phyloP scores from a whole-genome alignment of 2,113 vertebrate species.

The Peromyscus maniculatus region DNA sequence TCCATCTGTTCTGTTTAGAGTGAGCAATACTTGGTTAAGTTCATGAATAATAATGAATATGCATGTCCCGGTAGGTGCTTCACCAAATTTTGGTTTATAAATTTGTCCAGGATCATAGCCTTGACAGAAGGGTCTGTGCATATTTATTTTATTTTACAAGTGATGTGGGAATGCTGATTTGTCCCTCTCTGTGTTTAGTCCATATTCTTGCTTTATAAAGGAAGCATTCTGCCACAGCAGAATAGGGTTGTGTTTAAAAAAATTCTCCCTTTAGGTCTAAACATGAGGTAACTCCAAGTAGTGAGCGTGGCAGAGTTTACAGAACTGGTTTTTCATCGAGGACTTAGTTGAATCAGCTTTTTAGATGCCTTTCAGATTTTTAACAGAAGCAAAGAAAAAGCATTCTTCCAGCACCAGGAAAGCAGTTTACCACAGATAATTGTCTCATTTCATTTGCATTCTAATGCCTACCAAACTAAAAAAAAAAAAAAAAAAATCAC shows the following conservation, averaged over 20 bases:
- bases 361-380: constrained; percentile 66
- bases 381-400: constrained; percentile 68
- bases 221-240: constrained; percentile 67
- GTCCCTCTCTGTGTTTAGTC: constrained; percentile 35
- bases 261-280: constrained; percentile 75
- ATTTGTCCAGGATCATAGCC: constrained; percentile 69
- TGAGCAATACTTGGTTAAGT: constrained; percentile 80
- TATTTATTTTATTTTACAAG: constrained; percentile 78
- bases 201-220: constrained; percentile 67
- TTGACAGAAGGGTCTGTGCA: constrained; percentile 78
- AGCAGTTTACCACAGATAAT: constrained; percentile 72
- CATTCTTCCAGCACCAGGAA: constrained; percentile 61
- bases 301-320: constrained; percentile 71
- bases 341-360: constrained; percentile 78
- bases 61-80: constrained; percentile 65
- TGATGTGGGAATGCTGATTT: constrained; percentile 70
- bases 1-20: constrained; percentile 76
- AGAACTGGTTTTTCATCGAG: constrained; percentile 72
- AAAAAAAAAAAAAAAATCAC: constrained; percentile 44
- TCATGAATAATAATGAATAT: constrained; percentile 75
- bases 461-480: constrained; percentile 64
- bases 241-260: constrained; percentile 73
- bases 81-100: constrained; percentile 72
- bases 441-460: constrained; percentile 75
- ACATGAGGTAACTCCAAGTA: constrained; percentile 69